Evolutionary conservation across 2,888 invertebrate species (phyloP).

Genomic region (Nesidiocoris tenuis): DNA sequence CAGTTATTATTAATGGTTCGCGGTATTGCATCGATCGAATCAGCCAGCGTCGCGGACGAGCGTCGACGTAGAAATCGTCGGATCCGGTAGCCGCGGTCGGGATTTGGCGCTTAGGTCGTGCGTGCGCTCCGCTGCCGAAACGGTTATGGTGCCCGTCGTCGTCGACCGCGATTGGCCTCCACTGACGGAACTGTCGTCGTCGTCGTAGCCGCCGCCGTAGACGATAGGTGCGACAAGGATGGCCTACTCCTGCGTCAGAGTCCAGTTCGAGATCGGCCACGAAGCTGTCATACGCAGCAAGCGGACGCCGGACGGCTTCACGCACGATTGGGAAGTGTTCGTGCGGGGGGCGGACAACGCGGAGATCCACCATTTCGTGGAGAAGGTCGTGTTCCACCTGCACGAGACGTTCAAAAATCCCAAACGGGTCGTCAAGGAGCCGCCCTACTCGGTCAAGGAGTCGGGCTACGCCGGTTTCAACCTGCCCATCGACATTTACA

Average conservation of each 20-base stretch:
- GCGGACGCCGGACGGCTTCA: constrained; percentile 85
- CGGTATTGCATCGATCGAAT: not conserved
- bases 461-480: constrained; percentile 95
- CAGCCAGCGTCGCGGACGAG: too few relatives aligned
- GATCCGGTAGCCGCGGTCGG: too few relatives aligned
- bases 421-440: constrained; percentile 84
- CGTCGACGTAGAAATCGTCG: too few relatives aligned
- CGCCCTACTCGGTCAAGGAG: constrained; percentile 85
- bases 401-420: constrained; percentile 92
- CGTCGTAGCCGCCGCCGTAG: constrained; percentile 2
- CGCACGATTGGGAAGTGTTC: constrained; percentile 97
- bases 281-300: constrained; percentile 77
- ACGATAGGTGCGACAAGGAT: constrained; percentile 1
- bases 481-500: constrained; percentile 84
- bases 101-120: not conserved
- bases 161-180: not conserved
- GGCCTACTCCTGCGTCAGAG: constrained; percentile 60
- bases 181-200: constrained; percentile 10
- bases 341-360: constrained; percentile 84
- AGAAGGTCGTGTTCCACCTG: constrained; percentile 66
- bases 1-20: not conserved
- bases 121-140: not conserved
- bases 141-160: not conserved
- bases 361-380: constrained; percentile 86
- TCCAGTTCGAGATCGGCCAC: constrained; percentile 91